Evolutionary conservation across 2,113 vertebrate genomes (phyloP), one percentile per base, ranked within the genome.

Genomic region (Nannospalax galili): DNA sequence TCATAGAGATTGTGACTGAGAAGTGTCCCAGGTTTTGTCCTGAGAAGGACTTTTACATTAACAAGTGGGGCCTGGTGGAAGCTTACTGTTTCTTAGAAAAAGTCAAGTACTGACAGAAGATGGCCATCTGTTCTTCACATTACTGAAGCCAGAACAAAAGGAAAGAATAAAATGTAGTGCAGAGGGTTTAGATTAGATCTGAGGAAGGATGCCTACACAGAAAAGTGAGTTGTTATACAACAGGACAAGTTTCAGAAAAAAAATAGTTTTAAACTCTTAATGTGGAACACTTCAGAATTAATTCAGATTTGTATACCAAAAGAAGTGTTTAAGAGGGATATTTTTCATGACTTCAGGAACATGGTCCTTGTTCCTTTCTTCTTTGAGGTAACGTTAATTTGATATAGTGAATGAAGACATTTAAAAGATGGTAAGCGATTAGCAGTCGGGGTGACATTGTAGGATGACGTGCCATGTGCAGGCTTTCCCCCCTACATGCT

Each of bases 51-150:
- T 75, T 95, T 88, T 95, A 74, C 64, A 56, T 90, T 84, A 92
- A 67, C 48, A 78, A 89, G 74, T 60, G 89, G 95, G 30, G 45
- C 56, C 37, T 86, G 82, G 52, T n/a, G 64, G 65, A 87, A 62
- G 35, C 45, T 93, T 86, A 90, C 85, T 65, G 65, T 95, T 91
- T 92, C 94, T 96, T 90, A 93, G 88, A 91, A 94, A 97, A 88
- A 92, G 88, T 88, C 67, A 96, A 88, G 91, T 85, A 75, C 84
- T 94, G 95, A 95, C 88, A 97, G 95, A 97, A 94, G 94, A 95
- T 85, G 45, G 80, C 88, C 96, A 97, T 97, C 96, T 97, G 96
- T 97, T 97, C 78, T 93, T 94, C 93, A 94, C 74, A 92, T 92
- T 78, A 78, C 81, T 95, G 78, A 78, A 95, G 96, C 92, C 97